A percentile compares a stretch with the other conserved stretches of the same genome.
Conservation (phyloP, 2,113 vertebrate genomes). For the Uria aalge region DNA sequence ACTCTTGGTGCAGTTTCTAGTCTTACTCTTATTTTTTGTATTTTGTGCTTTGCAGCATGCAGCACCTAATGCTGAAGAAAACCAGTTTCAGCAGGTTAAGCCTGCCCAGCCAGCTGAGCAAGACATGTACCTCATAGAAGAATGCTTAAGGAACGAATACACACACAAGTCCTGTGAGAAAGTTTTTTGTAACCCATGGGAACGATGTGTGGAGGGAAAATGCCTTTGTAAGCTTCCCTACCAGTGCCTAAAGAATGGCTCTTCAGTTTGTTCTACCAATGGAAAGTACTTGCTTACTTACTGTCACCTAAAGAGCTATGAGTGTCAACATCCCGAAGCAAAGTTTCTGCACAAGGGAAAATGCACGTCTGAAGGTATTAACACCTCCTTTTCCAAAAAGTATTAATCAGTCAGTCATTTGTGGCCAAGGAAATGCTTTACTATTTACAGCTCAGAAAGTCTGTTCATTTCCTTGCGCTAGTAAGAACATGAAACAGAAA, state of each 20-base stretch:
- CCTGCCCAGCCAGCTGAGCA: neutral
- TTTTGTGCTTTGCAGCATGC: neutral
- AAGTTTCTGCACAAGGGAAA: slow-evolving; percentile 67
- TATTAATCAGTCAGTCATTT: neutral
- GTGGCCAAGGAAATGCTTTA: neutral
- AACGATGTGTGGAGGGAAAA: slow-evolving; percentile 70
- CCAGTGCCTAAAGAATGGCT: slow-evolving; percentile 75
- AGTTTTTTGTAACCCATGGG: slow-evolving; percentile 85
- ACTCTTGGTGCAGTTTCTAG: neutral
- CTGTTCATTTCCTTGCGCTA: neutral
- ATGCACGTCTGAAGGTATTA: slow-evolving; percentile 61
- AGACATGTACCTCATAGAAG: neutral
- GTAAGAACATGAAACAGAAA: neutral
- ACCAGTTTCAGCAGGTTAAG: neutral
- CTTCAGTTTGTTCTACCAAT: slow-evolving; percentile 52
- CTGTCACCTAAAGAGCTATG: slow-evolving; percentile 80
- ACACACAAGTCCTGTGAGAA: slow-evolving; percentile 78
- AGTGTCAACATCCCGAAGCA: slow-evolving; percentile 62
- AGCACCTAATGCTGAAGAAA: neutral
- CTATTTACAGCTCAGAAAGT: neutral
- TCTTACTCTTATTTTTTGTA: neutral
- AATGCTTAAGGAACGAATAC: slow-evolving; percentile 72
- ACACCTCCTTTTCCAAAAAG: neutral
- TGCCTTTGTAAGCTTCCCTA: slow-evolving; percentile 85
- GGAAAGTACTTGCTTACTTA: slow-evolving; percentile 62